Conservation (phyloP, 2,797 vertebrate genomes). For the Valencia hispanica region DNA sequence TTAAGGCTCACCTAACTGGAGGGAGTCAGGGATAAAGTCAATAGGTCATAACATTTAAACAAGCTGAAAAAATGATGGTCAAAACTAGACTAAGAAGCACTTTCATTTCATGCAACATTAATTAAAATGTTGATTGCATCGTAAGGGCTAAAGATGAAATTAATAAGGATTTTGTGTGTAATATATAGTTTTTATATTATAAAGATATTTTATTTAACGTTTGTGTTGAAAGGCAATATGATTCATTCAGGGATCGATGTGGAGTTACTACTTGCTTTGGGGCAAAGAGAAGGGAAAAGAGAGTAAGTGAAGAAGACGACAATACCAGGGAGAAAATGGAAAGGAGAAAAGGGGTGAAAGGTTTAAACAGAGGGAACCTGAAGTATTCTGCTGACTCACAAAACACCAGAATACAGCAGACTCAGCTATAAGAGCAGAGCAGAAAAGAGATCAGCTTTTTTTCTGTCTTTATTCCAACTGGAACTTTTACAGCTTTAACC, state of each 20-base stretch:
- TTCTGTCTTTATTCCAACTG: conserved; percentile 7
- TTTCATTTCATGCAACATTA: not conserved
- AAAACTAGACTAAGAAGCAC: not conserved
- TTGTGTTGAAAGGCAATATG: conserved; percentile 6
- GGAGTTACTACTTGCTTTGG: conserved; percentile 4
- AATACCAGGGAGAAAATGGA: not conserved
- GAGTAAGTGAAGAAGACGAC: not conserved
- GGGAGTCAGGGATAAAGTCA: not conserved
- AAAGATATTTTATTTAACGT: conserved; percentile 6
- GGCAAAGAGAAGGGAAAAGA: not conserved
- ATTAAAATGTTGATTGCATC: not conserved
- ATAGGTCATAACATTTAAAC: not conserved
- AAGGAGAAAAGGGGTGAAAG: conserved; percentile 1
- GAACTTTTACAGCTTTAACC: conserved; percentile 38
- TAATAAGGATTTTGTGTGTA: not conserved
- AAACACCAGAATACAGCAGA: conserved; percentile 45
- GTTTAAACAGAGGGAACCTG: conserved; percentile 30
- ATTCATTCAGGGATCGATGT: conserved; percentile 13
- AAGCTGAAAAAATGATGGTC: not conserved
- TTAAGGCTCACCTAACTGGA: too few species aligned
- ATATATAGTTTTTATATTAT: not conserved
- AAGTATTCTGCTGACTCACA: conserved; percentile 66
- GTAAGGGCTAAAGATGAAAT: not conserved
- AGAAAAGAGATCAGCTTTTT: conserved; percentile 55
- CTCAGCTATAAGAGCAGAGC: conserved; percentile 49